Evolutionary conservation across 1,140 invertebrate species (phyloP).

Genomic region (Leptopilina boulardi): DNA sequence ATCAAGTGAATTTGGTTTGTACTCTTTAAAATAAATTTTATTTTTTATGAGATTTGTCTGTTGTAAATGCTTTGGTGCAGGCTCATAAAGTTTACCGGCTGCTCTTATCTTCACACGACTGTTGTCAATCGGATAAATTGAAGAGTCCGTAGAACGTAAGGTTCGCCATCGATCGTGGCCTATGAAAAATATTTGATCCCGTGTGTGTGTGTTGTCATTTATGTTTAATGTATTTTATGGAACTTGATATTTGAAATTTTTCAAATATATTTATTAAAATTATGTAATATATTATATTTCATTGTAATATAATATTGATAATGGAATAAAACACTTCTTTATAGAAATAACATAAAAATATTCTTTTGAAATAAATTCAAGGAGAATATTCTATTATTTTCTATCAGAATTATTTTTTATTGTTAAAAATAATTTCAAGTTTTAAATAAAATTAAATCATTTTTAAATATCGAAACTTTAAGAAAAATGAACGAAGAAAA

Average conservation of each 20-base stretch:
- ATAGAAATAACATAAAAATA: no score
- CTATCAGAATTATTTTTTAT: no score
- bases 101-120: constrained; percentile 65
- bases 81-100: constrained; percentile 64
- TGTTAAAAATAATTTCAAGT: no score
- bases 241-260: not conserved
- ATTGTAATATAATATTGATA: no score
- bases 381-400: no score
- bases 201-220: constrained; percentile 50
- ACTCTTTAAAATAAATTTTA: constrained; percentile 18
- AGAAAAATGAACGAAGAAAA: not conserved
- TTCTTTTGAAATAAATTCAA: no score
- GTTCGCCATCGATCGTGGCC: constrained; percentile 63
- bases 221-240: constrained; percentile 30
- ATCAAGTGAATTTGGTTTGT: constrained; percentile 21
- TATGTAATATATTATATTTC: no score
- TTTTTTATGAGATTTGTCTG: constrained; percentile 43
- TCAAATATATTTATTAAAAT: no score
- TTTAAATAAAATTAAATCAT: no score
- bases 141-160: constrained; percentile 57
- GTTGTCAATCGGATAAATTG: constrained; percentile 62
- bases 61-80: constrained; percentile 52
- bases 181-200: constrained; percentile 64
- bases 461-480: not conserved
- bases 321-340: no score